Percentiles rank a stretch among this genome's conserved stretches.
phyloP scores from a whole-genome alignment of 2,797 vertebrate species.

The Galago senegalensis region DNA sequence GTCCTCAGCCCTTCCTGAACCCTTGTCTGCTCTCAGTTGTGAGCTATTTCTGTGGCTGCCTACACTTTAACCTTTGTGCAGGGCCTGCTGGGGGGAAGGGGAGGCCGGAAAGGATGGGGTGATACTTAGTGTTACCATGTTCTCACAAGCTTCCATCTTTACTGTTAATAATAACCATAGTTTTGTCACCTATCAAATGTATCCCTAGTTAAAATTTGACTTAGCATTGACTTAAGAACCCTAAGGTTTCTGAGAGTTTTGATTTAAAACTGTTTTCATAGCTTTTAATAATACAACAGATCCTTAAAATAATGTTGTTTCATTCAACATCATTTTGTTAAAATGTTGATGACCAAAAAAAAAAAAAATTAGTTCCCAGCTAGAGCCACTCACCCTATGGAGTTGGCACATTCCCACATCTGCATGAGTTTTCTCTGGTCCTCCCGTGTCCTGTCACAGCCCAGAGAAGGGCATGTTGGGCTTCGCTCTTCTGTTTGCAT shows the following conservation, averaged over 20 bases:
- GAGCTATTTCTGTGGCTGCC: not conserved
- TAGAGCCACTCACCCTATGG: not conserved
- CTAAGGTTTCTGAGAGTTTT: not conserved
- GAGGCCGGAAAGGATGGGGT: not conserved
- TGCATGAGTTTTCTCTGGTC: not conserved
- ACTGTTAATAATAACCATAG: not conserved
- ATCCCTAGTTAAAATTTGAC: not conserved
- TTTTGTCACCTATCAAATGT: not conserved
- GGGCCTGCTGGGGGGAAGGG: accelerated
- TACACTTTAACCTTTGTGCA: not conserved
- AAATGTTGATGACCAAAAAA: not conserved
- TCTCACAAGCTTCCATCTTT: not conserved
- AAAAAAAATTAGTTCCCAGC: not conserved
- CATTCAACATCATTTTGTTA: not conserved
- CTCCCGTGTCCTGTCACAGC: no score
- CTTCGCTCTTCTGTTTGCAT: not conserved
- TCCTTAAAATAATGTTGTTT: not conserved
- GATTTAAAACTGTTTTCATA: slow-evolving; percentile 26
- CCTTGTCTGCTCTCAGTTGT: not conserved
- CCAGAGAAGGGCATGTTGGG: not conserved
- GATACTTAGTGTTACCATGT: not conserved
- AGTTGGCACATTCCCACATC: not conserved
- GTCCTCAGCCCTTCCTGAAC: not conserved
- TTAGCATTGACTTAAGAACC: not conserved
- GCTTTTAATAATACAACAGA: not conserved